Conservation (phyloP, 2,888 invertebrate genomes). For the Pomacea canaliculata region DNA sequence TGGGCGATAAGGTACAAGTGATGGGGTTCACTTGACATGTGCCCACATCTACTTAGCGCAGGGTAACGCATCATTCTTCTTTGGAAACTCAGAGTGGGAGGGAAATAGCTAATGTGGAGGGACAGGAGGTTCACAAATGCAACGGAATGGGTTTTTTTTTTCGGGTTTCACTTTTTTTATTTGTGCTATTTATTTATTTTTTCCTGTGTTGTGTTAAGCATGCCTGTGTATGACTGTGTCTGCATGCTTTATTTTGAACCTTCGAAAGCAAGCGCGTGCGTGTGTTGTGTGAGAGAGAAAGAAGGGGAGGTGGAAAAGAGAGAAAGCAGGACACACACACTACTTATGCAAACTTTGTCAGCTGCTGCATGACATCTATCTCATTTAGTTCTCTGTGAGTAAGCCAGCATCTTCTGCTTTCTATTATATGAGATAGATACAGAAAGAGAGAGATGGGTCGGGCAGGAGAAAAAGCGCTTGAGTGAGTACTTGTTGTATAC, state of each 20-base stretch:
- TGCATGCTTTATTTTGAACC: constrained; percentile 4
- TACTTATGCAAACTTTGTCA: too few species aligned
- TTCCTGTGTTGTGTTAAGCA: neutral
- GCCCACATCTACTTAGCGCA: constrained; percentile 1
- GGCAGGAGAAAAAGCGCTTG: too few species aligned
- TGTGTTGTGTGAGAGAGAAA: neutral
- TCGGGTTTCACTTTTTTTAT: too few species aligned
- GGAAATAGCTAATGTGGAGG: neutral
- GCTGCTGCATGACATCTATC: too few species aligned
- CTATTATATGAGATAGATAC: too few species aligned
- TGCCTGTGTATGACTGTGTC: constrained; percentile 10
- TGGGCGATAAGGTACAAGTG: constrained; percentile 3
- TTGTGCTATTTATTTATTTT: neutral
- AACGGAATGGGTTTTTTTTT: neutral
- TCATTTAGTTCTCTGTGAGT: too few species aligned
- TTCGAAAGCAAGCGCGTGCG: neutral
- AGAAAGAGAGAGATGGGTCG: too few species aligned
- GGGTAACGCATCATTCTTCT: constrained; percentile 1
- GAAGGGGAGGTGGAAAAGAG: neutral
- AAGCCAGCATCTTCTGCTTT: too few species aligned
- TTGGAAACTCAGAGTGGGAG: neutral
- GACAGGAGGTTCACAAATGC: neutral
- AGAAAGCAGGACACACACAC: too few species aligned
- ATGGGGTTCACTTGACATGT: neutral
- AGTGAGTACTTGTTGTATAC: too few species aligned